Evolutionary conservation across 30 jellyfish, hydroid and myxozoan genomes (phyloP).

Genomic region (Phacellophora camtschatica): DNA sequence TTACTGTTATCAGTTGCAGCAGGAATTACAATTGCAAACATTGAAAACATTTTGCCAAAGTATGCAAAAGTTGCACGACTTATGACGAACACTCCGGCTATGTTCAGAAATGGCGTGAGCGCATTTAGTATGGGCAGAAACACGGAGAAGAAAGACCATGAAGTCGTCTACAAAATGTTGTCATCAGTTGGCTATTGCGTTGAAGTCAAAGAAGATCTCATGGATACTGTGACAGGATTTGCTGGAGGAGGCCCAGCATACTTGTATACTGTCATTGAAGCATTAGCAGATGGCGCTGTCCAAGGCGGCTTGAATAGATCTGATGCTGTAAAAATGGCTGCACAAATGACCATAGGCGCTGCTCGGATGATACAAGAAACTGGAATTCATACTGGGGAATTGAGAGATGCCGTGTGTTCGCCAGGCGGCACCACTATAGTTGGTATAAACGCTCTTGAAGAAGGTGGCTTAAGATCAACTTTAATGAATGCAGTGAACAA

Average conservation of each 20-base stretch:
- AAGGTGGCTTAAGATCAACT: conserved; percentile 64
- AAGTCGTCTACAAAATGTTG: conserved; percentile 50
- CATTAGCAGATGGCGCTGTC: conserved; percentile 85
- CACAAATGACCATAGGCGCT: conserved; percentile 78
- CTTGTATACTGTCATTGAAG: conserved; percentile 72
- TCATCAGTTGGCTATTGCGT: conserved; percentile 76
- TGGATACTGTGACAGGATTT: conserved; percentile 84
- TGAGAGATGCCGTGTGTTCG: conserved; percentile 74
- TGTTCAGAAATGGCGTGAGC: conserved; percentile 69
- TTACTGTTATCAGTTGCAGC: conserved; percentile 78
- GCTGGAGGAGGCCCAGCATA: conserved; percentile 97
- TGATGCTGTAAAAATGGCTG: conserved; percentile 76
- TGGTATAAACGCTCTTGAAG: conserved; percentile 75
- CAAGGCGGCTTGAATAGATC: conserved; percentile 68
- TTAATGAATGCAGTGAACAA: conserved; percentile 67
- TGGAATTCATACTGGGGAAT: conserved; percentile 60
- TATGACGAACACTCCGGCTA: conserved; percentile 79
- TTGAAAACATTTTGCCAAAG: conserved; percentile 49
- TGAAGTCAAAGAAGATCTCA: conserved; percentile 62
- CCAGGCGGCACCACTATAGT: conserved; percentile 83
- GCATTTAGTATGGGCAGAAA: conserved; percentile 72
- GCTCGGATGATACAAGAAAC: conserved; percentile 83
- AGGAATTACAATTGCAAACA: conserved; percentile 49
- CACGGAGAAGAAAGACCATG: conserved; percentile 57
- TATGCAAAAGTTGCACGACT: conserved; percentile 60